A percentile compares a stretch with the other conserved stretches of the same genome.
Evolutionary conservation across 2,113 vertebrate genomes (phyloP).

Genomic region (Nesogale talazaci): DNA sequence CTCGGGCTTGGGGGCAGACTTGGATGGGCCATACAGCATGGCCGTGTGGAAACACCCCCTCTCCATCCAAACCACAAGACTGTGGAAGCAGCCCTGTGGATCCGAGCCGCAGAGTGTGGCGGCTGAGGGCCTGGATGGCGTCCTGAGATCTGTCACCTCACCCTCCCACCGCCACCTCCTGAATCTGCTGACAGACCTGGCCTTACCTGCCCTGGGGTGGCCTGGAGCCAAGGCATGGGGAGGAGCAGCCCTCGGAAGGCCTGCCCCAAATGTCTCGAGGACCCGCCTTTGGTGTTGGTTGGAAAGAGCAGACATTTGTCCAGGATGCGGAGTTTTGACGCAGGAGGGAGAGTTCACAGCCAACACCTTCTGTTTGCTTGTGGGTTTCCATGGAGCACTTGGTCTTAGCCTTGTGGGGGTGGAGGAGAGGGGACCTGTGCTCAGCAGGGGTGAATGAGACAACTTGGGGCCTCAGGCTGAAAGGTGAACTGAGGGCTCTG

Average conservation of each 20-base stretch:
- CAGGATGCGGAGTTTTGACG: not conserved
- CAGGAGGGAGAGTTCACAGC: not conserved
- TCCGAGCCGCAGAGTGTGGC: fast-evolving
- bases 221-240: not conserved
- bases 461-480: not conserved
- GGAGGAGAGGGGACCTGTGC: not conserved
- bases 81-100: too few species aligned
- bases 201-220: not conserved
- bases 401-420: not conserved
- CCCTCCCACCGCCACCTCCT: not conserved
- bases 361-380: not conserved
- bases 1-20: not conserved
- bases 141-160: fast-evolving
- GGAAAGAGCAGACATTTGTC: conserved; percentile 51
- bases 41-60: not conserved
- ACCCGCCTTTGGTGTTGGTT: conserved; percentile 36
- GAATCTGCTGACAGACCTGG: not conserved
- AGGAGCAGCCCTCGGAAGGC: not conserved
- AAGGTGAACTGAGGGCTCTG: not conserved
- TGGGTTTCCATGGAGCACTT: not conserved
- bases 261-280: conserved; percentile 8
- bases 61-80: not conserved
- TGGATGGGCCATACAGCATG: not conserved
- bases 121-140: not conserved
- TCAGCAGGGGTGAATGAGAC: not conserved